Evolutionary conservation across 2,888 invertebrate species (phyloP).

Genomic region (Macroteleia sp.): DNA sequence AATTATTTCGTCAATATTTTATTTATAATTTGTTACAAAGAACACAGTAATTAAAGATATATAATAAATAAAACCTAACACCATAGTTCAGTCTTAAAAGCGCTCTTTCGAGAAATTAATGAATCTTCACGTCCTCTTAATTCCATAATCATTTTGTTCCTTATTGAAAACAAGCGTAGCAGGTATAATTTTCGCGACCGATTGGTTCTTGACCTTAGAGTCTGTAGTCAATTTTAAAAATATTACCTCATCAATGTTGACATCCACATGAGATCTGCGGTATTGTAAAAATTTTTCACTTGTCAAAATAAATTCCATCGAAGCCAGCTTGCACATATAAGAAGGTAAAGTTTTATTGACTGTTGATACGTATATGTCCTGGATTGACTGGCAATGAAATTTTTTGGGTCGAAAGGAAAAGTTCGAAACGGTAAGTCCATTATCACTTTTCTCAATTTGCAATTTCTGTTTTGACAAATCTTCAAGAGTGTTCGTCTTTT

Average conservation of each 20-base stretch:
- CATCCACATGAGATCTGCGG: slow-evolving; percentile 65
- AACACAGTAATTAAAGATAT: neutral
- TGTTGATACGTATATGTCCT: slow-evolving; percentile 70
- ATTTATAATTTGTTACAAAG: slow-evolving; percentile 14
- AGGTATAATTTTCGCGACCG: slow-evolving; percentile 66
- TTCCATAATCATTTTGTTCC: slow-evolving; percentile 68
- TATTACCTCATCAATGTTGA: slow-evolving; percentile 68
- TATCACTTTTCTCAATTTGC: slow-evolving; percentile 34
- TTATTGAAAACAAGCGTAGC: slow-evolving; percentile 71
- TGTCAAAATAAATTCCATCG: slow-evolving; percentile 71
- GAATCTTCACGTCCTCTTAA: slow-evolving; percentile 57
- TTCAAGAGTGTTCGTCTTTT: too few species aligned
- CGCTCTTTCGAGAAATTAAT: neutral
- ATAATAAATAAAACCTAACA: slow-evolving; percentile 23
- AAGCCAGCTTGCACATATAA: slow-evolving; percentile 68
- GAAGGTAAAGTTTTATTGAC: slow-evolving; percentile 70
- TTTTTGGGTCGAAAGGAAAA: slow-evolving; percentile 46
- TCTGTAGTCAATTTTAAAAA: slow-evolving; percentile 59
- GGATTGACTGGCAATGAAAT: slow-evolving; percentile 69
- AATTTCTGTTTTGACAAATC: slow-evolving; percentile 25
- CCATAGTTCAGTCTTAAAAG: slow-evolving; percentile 25
- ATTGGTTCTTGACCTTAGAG: slow-evolving; percentile 33
- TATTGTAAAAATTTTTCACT: slow-evolving; percentile 74
- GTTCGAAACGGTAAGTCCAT: slow-evolving; percentile 14
- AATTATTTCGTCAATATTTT: slow-evolving; percentile 11